A percentile compares a stretch with the other conserved stretches of the same genome.
phyloP scores from a whole-genome alignment of 2,888 invertebrate species.

The Nymphalis urticae region DNA sequence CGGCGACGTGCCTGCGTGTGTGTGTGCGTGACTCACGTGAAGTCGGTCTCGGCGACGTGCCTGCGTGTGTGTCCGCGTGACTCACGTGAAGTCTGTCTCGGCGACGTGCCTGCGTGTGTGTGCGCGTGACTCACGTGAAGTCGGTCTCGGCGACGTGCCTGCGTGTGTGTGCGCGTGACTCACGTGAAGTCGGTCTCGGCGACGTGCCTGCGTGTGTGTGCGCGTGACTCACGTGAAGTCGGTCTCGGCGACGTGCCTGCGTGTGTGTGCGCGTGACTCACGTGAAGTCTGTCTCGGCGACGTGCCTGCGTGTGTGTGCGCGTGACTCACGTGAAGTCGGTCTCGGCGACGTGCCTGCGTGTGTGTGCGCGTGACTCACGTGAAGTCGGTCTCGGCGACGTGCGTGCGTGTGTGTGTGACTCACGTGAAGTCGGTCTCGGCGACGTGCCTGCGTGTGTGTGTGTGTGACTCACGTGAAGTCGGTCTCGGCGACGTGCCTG shows the following conservation, averaged over 20 bases:
- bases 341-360: constrained; percentile 44
- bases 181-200: too few species aligned
- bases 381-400: background rate
- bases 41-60: background rate
- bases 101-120: background rate
- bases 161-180: constrained; percentile 26
- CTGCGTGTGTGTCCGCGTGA: background rate
- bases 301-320: constrained; percentile 49
- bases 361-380: background rate
- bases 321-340: constrained; percentile 59
- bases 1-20: constrained; percentile 32
- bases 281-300: constrained; percentile 67
- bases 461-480: constrained; percentile 56
- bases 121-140: constrained; percentile 53
- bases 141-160: constrained; percentile 66
- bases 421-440: too few species aligned
- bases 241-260: constrained; percentile 62
- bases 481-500: constrained; percentile 63
- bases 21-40: background rate
- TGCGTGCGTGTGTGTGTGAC: background rate
- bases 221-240: constrained; percentile 59
- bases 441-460: background rate
- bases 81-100: too few species aligned
- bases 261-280: constrained; percentile 39
- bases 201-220: background rate